Base-by-base conservation (phyloP, 2,113 vertebrate species). In the Arvicanthis niloticus region DNA sequence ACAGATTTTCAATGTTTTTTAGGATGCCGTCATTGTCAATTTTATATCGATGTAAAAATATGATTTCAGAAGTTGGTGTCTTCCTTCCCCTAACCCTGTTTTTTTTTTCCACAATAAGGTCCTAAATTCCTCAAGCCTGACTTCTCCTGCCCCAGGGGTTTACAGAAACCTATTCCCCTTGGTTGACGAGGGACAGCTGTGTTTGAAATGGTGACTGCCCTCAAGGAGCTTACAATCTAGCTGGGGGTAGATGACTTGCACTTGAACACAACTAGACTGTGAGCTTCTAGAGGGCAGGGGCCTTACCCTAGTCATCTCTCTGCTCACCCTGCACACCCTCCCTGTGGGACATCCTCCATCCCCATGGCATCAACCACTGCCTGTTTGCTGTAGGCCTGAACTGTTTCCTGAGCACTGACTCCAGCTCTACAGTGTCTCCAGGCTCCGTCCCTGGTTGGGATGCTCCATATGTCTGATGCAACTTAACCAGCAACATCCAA, bases 171-270 rank as follows among this genome's bases (percentile, higher is more conserved):
- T 85, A 91, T 72, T 13, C 80, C 96, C 96, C 92, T 19, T 96
- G 97, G 92, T 94, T 97, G 97, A n/a, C 94, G 9, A 96, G 97
- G 96, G 96, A 96, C 97, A 82, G 96, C 97, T 45, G 96, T 96
- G 91, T 96, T 91, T 95, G 97, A 97, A 96, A 53, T 98, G 97
- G 97, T 89, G 91, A 96, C 97, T 98, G 97, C 97, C 97, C 97
- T 98, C 97, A 98, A 98, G 97, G 97, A 98, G 97, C 97, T 98
- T 98, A 97, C 97, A 98, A 98, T 98, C 97, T 98, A 98, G 97
- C 97, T 98, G 97, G 97, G 97, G 97, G 94, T 97, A 91, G 80
- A 96, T 80, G 87, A 82, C 96, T 97, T 95, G 97, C 86, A 94
- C 97, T 94, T 53, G 91, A 98, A 97, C 97, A 96, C 97, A 98